These are phyloP conservation scores for Lepilemur septentrionalis DNA, from an alignment of 2,797 vertebrate genomes.

Conservation along the genomic window DNA sequence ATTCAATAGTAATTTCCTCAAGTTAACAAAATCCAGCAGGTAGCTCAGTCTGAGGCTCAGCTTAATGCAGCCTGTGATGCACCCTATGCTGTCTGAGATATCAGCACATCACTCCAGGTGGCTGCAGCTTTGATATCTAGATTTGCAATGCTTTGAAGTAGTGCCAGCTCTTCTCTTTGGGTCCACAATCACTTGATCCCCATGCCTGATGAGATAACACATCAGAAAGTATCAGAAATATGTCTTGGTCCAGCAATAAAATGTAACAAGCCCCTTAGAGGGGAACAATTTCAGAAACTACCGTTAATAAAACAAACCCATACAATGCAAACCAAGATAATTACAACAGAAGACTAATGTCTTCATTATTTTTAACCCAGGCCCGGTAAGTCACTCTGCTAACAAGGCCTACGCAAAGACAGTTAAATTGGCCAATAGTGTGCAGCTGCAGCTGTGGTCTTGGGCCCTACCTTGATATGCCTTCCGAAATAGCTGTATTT, in stretches of 20 bases:
- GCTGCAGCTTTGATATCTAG: neutral
- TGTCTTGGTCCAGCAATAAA: neutral
- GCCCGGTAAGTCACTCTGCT: neutral
- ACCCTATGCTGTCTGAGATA: neutral
- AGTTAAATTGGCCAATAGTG: neutral
- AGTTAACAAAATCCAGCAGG: slow-evolving; percentile 21
- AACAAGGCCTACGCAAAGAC: neutral
- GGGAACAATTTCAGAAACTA: neutral
- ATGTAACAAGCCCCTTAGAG: neutral
- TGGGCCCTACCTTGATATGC: no score
- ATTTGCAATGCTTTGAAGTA: neutral
- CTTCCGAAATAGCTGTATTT: neutral
- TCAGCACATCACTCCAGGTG: neutral
- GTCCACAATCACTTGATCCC: neutral
- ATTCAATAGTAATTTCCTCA: slow-evolving; percentile 38
- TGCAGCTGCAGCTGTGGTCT: fast-evolving
- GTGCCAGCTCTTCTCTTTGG: neutral
- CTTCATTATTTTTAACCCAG: neutral
- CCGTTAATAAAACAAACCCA: neutral
- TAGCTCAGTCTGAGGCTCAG: neutral
- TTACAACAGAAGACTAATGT: neutral
- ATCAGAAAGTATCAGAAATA: neutral
- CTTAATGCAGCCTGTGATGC: neutral
- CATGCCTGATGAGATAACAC: neutral
- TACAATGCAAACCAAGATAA: neutral